Conservation (phyloP, 2,113 vertebrate genomes). For the Connochaetes taurinus region DNA sequence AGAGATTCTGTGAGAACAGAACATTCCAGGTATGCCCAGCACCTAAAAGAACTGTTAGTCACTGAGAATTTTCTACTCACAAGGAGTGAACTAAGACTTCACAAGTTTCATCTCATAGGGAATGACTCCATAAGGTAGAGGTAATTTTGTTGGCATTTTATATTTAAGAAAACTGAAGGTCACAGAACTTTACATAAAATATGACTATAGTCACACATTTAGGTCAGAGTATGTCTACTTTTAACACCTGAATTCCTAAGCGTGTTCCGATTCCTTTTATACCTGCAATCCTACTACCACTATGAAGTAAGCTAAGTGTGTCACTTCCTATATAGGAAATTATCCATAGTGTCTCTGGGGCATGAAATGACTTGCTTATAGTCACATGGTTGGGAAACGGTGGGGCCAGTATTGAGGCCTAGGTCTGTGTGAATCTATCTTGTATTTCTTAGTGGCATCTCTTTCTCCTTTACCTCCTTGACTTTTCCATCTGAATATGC, state of each 20-base stretch:
- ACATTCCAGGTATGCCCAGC: neutral
- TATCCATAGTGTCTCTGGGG: too few species aligned
- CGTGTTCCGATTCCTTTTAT: rapidly evolving
- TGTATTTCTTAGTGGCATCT: neutral
- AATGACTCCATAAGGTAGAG: neutral
- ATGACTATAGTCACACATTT: neutral
- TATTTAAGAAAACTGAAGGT: neutral
- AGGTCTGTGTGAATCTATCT: neutral
- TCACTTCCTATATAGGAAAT: neutral
- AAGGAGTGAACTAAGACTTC: neutral
- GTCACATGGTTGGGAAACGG: neutral
- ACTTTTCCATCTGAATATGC: neutral
- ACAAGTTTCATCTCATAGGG: neutral
- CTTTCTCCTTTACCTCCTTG: neutral
- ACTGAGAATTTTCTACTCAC: neutral
- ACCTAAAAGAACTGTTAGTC: neutral
- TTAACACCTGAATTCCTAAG: neutral
- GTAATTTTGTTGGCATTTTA: neutral
- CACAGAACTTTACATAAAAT: neutral
- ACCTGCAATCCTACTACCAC: neutral
- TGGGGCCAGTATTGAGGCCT: neutral
- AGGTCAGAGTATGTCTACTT: neutral
- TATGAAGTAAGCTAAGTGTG: neutral
- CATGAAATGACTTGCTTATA: neutral
- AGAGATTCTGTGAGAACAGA: neutral